These are phyloP conservation scores for Drosophila neotestacea DNA, from an alignment of 2,888 invertebrate genomes.

Conservation along the genomic window DNA sequence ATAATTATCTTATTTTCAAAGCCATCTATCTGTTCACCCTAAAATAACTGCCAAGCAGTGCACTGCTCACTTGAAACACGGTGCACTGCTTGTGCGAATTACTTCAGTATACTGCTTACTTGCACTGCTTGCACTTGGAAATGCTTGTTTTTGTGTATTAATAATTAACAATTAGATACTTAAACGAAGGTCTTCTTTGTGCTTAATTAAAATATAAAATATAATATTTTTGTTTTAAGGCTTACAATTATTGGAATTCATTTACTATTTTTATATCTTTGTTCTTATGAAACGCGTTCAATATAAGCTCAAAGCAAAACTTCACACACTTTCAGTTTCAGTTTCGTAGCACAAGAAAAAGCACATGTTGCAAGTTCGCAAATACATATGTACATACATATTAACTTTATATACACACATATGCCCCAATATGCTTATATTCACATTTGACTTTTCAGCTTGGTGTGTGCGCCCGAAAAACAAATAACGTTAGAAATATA, in stretches of 20 bases:
- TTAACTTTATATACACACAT: neutral
- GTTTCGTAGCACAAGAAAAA: constrained; percentile 20
- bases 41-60: constrained; percentile 13
- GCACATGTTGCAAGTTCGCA: constrained; percentile 21
- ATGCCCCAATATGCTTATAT: constrained; percentile 7
- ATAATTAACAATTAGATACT: neutral
- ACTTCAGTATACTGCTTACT: constrained; percentile 6
- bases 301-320: neutral
- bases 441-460: constrained; percentile 57
- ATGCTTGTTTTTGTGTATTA: neutral
- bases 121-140: constrained; percentile 26
- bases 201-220: neutral
- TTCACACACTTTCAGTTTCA: constrained; percentile 12
- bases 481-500: constrained; percentile 38
- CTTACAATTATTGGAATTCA: neutral
- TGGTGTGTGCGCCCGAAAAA: constrained; percentile 28
- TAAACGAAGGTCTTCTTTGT: neutral
- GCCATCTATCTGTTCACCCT: neutral
- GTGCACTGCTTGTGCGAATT: neutral
- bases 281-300: neutral
- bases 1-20: neutral
- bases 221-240: neutral
- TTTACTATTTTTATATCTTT: neutral
- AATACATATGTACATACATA: neutral
- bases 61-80: constrained; percentile 6